Percentiles rank a stretch among this genome's conserved stretches.
These are phyloP conservation scores for Procavia capensis DNA, from an alignment of 2,113 vertebrate species.

Conservation along the genomic window DNA sequence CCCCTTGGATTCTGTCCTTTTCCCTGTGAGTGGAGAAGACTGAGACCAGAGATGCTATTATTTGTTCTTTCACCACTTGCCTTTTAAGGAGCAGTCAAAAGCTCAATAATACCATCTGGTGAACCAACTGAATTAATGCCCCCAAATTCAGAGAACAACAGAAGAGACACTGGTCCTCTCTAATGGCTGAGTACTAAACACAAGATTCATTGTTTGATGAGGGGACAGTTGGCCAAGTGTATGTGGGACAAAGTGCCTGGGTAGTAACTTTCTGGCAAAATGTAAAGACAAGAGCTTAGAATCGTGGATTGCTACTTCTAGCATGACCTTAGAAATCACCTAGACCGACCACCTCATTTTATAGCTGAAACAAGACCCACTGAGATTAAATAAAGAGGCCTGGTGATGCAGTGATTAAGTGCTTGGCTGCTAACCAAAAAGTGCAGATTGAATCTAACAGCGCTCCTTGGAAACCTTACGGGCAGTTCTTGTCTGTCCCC, in stretches of 20 bases:
- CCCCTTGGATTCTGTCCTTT: not conserved
- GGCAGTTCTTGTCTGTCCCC: no score
- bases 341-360: not conserved
- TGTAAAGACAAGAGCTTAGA: not conserved
- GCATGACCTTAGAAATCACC: no score
- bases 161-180: not conserved
- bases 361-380: not conserved
- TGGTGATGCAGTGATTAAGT: not conserved
- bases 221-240: not conserved
- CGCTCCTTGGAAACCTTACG: no score
- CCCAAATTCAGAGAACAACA: not conserved
- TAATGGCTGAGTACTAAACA: not conserved
- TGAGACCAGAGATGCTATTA: rapidly evolving
- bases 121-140: not conserved
- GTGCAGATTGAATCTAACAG: not conserved
- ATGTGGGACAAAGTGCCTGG: not conserved
- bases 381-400: not conserved
- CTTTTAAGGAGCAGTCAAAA: not conserved
- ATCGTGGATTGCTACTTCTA: no score
- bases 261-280: not conserved
- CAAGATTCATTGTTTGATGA: not conserved
- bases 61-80: not conserved
- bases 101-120: not conserved
- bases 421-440: not conserved
- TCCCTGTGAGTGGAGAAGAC: not conserved